Conservation (phyloP, 2,888 invertebrate genomes). For the Nasonia oneida region DNA sequence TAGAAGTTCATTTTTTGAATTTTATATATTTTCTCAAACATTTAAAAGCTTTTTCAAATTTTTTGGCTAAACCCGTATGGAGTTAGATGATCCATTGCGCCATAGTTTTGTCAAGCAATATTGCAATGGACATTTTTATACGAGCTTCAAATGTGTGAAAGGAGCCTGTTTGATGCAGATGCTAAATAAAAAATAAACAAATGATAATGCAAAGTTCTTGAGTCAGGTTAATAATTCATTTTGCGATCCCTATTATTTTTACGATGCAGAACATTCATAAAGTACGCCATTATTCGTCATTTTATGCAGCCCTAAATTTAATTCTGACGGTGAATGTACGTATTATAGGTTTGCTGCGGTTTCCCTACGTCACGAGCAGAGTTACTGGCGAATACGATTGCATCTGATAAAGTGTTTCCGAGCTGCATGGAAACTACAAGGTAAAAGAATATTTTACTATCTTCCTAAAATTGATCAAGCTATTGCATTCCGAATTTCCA, state of each 20-base stretch:
- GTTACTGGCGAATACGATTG: neutral
- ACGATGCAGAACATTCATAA: neutral
- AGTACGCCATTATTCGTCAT: neutral
- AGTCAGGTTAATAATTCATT: neutral
- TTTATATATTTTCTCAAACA: no score
- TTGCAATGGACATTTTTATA: no score
- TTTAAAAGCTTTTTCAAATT: no score
- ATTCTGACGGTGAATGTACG: neutral
- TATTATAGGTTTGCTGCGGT: neutral
- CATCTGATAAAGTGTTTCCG: neutral
- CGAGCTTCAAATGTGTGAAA: no score
- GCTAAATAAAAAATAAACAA: no score
- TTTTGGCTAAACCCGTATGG: no score
- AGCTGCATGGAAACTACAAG: neutral
- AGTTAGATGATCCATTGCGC: no score
- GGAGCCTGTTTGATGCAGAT: no score
- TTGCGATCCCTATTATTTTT: neutral
- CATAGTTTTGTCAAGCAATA: no score
- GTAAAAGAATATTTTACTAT: neutral
- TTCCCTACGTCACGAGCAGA: constrained; percentile 6
- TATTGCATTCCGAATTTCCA: neutral
- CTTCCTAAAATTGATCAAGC: neutral
- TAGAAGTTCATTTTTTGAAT: no score
- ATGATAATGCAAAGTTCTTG: no score
- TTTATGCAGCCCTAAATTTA: neutral